Percentiles rank a stretch among this genome's conserved stretches.
These are phyloP conservation scores for Pipa parva DNA, from an alignment of 2,113 vertebrate genomes.

Conservation along the genomic window DNA sequence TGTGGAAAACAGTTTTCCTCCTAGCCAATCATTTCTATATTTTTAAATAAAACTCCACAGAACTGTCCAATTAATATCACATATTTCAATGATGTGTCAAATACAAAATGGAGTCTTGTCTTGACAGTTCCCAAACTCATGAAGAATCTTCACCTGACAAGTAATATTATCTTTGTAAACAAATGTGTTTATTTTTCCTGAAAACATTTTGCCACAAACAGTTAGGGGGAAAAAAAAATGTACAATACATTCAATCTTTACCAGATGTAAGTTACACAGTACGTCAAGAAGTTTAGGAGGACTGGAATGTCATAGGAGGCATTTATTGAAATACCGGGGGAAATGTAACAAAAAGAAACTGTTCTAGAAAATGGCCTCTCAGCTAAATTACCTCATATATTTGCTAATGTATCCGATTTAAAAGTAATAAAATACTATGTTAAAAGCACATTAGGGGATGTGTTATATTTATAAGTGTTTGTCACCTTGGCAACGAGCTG, in stretches of 20 bases:
- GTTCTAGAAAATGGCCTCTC: conserved; percentile 77
- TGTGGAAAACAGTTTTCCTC: no score
- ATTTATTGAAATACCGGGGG: conserved; percentile 72
- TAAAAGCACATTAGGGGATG: conserved; percentile 78
- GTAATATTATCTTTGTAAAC: conserved; percentile 28
- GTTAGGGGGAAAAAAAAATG: conserved; percentile 48
- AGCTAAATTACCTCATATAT: conserved; percentile 81
- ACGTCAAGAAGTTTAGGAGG: conserved; percentile 60
- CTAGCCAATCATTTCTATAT: no score
- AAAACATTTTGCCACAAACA: conserved; percentile 55
- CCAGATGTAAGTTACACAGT: conserved; percentile 58
- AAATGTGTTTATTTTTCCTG: conserved; percentile 47
- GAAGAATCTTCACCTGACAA: neutral
- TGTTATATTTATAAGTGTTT: conserved; percentile 79
- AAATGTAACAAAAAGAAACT: conserved; percentile 70
- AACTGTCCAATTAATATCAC: neutral
- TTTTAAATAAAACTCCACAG: no score
- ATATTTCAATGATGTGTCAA: no score
- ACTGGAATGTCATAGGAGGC: conserved; percentile 72
- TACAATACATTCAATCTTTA: conserved; percentile 58
- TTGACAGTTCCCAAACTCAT: neutral
- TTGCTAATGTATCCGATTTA: conserved; percentile 83
- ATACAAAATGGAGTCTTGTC: neutral
- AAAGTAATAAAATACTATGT: conserved; percentile 80
- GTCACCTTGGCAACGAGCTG: conserved; percentile 78